Percentiles rank a stretch among this genome's conserved stretches.
Conservation (phyloP, 2,113 vertebrate species). For the Pyxicephalus adspersus region DNA sequence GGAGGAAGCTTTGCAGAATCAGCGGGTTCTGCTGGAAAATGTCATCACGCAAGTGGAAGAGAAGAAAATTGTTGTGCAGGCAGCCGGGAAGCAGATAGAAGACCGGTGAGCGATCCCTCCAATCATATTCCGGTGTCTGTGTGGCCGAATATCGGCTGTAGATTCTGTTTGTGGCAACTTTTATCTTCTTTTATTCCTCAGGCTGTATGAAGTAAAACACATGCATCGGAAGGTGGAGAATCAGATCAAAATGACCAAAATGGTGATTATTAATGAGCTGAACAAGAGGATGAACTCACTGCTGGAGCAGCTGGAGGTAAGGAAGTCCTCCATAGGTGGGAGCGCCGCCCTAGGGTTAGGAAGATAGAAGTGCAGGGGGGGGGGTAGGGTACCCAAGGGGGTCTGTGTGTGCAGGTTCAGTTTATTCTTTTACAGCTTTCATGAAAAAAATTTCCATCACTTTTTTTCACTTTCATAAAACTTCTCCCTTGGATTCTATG, state of each 20-base stretch:
- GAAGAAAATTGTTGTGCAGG: constrained; percentile 74
- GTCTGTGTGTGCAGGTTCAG: no score
- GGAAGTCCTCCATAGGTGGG: constrained; percentile 32
- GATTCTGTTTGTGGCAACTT: no score
- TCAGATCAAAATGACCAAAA: constrained; percentile 98
- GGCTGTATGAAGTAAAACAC: constrained; percentile 92
- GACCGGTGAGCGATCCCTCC: constrained; percentile 71
- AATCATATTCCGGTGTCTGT: no score
- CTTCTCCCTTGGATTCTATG: no score
- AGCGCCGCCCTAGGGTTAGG: not conserved
- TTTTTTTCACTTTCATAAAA: no score
- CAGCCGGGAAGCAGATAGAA: constrained; percentile 78
- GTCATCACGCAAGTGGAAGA: constrained; percentile 77
- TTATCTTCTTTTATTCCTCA: constrained; percentile 57
- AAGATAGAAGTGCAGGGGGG: not conserved
- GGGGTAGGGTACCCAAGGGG: no score
- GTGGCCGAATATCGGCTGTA: no score
- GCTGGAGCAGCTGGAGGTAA: constrained; percentile 96
- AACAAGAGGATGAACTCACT: constrained; percentile 93
- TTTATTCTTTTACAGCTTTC: no score
- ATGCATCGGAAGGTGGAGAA: constrained; percentile 93
- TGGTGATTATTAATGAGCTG: constrained; percentile 96
- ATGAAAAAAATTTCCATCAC: no score
- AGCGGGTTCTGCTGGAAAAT: constrained; percentile 76
- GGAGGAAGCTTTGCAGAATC: constrained; percentile 77